These are phyloP conservation scores for Leptinotarsa peninsularis DNA, from an alignment of 2,888 invertebrate species.

Conservation along the genomic window DNA sequence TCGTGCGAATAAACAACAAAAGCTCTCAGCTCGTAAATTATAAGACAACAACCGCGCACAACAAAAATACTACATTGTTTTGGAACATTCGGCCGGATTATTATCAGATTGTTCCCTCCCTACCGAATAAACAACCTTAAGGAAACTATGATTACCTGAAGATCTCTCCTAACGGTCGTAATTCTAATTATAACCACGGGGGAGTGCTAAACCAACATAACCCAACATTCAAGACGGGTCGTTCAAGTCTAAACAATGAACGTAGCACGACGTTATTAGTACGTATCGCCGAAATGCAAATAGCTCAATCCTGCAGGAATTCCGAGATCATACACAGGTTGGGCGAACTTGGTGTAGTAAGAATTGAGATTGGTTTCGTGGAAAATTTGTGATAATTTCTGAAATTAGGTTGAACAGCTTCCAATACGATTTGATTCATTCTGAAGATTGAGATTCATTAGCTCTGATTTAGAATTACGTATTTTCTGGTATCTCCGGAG, in stretches of 20 bases:
- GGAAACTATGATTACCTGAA: conserved; percentile 55
- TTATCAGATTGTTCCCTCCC: conserved; percentile 38
- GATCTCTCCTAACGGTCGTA: conserved; percentile 53
- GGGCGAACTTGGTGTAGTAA: background rate
- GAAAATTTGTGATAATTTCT: background rate
- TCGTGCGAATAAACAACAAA: conserved; percentile 21
- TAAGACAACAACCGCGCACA: conserved; percentile 32
- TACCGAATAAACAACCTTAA: conserved; percentile 52
- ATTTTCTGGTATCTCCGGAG: no score
- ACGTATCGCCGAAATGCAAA: conserved; percentile 52
- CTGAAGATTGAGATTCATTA: no score
- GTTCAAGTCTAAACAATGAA: conserved; percentile 51
- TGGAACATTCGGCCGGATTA: conserved; percentile 36
- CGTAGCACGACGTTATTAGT: conserved; percentile 47
- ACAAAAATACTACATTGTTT: conserved; percentile 36
- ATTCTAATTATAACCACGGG: conserved; percentile 54
- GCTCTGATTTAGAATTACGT: no score
- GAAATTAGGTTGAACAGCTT: no score
- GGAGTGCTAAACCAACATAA: conserved; percentile 53
- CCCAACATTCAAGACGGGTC: conserved; percentile 48
- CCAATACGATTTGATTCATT: no score
- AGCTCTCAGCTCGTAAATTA: conserved; percentile 15
- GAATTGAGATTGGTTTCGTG: background rate
- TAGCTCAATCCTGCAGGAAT: conserved; percentile 49
- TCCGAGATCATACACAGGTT: background rate